Base-by-base conservation (phyloP, 2,888 invertebrate species). In the Torymus tubicola region DNA sequence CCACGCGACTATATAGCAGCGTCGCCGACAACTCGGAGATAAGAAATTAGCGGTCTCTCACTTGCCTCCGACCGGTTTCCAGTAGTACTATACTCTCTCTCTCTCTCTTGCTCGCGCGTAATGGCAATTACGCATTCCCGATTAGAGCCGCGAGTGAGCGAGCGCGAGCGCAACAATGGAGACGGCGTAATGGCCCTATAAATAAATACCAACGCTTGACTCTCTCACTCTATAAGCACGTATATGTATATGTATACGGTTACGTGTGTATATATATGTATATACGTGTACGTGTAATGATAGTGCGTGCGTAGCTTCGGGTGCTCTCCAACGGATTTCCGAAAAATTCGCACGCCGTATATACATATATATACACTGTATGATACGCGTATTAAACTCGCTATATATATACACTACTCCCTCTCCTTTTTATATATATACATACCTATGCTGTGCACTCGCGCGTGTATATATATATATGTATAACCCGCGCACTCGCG, bases 121-220 rank as follows among this genome's bases (percentile, higher is more conserved):
- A 81, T 75, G 72, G 61, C 70, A 79, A 79, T 81, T 79, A 78
- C 70, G 74, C 81, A 70, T 69, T 74, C 81, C 55, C 74, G 64
- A 79, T 77, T 63, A 64, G 53, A 72, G 60, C 18, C 58, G 60
- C n/a, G 50, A 42, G 50, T 18, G 18, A 2, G 21, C 31, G 31
- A 11, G 68, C 13, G 21, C 31, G 31, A 11, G 68, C 13, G 14
- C 67, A 60, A 75, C 67, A 67, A 67, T 75, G 11, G 67, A 57
- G 63, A 52, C 64, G 31, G 14, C 55, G 64, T 63, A 72, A 72
- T 63, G 74, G 65, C 12, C 57, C 64, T 52, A 65, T 74, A 64
- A 73, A 73, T 73, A 63, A 70, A 24, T 31, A 31, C 21, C 42
- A 42, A 42, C 42, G 42, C 42, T 42, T 42, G 8, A 42, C 5